Percentiles rank a stretch among this genome's conserved stretches.
These are phyloP conservation scores for Drosophila tsacasi DNA, from an alignment of 1,140 invertebrate species.

Conservation along the genomic window DNA sequence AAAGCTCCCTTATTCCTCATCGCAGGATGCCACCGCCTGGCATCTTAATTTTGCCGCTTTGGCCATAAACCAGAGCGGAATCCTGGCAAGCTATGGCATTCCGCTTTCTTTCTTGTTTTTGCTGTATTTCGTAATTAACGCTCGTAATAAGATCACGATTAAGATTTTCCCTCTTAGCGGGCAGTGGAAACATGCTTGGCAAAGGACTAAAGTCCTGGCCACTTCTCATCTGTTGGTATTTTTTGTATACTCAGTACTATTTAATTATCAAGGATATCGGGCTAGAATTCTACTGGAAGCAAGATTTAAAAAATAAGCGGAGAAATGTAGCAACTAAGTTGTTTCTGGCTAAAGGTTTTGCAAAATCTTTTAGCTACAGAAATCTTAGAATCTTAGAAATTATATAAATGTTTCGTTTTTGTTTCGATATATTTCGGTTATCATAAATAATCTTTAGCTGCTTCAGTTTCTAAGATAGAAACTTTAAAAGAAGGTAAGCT, in stretches of 20 bases:
- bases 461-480: not conserved
- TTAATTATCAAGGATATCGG: not conserved
- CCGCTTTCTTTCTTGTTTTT: constrained; percentile 33
- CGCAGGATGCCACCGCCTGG: constrained; percentile 15
- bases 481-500: not conserved
- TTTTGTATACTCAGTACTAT: not conserved
- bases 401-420: too few species aligned
- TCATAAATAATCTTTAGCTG: too few species aligned
- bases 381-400: not conserved
- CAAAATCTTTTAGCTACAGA: too few species aligned
- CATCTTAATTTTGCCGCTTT: constrained; percentile 66
- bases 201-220: constrained; percentile 31
- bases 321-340: not conserved
- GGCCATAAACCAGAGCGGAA: constrained; percentile 50
- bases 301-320: not conserved
- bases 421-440: too few species aligned
- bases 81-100: constrained; percentile 22
- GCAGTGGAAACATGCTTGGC: constrained; percentile 24
- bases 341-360: not conserved
- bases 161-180: constrained; percentile 50
- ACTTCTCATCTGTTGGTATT: constrained; percentile 31
- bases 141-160: constrained; percentile 81
- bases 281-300: not conserved
- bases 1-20: constrained; percentile 13
- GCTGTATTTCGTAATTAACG: constrained; percentile 74